Percentiles rank a stretch among this genome's conserved stretches.
Evolutionary conservation across 1,140 invertebrate genomes (phyloP).

Genomic region (Coelopa frigida): DNA sequence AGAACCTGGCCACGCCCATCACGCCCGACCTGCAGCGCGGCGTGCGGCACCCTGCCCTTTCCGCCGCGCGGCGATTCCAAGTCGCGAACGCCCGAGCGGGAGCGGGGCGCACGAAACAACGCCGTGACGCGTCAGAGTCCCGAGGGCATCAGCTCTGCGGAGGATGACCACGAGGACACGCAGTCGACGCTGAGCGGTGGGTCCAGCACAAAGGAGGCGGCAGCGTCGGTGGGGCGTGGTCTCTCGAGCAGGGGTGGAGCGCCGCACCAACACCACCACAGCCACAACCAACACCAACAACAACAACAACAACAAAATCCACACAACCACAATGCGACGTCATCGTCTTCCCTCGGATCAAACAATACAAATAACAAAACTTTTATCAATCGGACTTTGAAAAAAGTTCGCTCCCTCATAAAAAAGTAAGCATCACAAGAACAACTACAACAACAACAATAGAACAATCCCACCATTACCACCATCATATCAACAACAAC

Average conservation of each 20-base stretch:
- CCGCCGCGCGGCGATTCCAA: conserved; percentile 18
- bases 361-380: conserved; percentile 46
- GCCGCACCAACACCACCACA: conserved; percentile 7
- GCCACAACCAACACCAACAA: conserved; percentile 26
- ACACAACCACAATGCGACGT: no score
- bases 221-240: background rate
- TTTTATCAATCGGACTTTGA: conserved; percentile 64
- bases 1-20: conserved; percentile 37
- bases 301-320: conserved; percentile 31
- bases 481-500: no score
- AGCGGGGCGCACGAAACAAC: conserved; percentile 11
- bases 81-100: conserved; percentile 21
- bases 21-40: conserved; percentile 30
- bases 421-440: conserved; percentile 50
- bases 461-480: no score
- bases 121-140: conserved; percentile 26
- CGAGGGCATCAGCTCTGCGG: conserved; percentile 38
- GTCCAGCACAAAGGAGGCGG: background rate
- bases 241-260: no score
- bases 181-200: conserved; percentile 8
- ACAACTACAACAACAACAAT: no score
- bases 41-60: background rate
- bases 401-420: conserved; percentile 61
- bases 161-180: conserved; percentile 35
- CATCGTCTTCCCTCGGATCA: conserved; percentile 45